A percentile compares a stretch with the other conserved stretches of the same genome.
Conservation (phyloP, 30 jellyfish, hydroid and myxozoan genomes). For the Catostylus mosaicus region DNA sequence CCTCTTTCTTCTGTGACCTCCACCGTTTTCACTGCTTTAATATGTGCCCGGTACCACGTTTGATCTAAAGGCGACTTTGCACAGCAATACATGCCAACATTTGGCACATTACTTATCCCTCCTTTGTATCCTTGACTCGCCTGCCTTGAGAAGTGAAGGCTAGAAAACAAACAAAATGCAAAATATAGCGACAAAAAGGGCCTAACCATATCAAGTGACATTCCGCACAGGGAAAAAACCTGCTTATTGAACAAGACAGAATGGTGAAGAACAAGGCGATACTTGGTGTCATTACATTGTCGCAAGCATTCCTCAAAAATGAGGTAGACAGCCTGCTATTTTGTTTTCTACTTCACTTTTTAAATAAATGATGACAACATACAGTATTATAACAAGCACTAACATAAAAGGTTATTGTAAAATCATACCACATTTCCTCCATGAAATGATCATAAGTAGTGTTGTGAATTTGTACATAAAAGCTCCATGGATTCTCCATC, state of each 20-base stretch:
- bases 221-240: too few species aligned
- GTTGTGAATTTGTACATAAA: conserved; percentile 64
- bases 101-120: conserved; percentile 87
- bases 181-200: not conserved
- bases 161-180: conserved; percentile 2
- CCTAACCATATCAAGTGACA: not conserved
- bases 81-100: conserved; percentile 85
- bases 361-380: too few species aligned
- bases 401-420: too few species aligned
- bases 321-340: too few species aligned
- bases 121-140: conserved; percentile 95
- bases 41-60: conserved; percentile 93
- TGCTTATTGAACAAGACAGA: too few species aligned
- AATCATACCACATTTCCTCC: conserved; percentile 92
- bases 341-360: too few species aligned
- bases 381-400: too few species aligned
- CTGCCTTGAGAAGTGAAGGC: conserved; percentile 81
- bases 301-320: too few species aligned
- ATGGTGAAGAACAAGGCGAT: too few species aligned
- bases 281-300: too few species aligned
- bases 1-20: conserved; percentile 49
- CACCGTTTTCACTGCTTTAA: conserved; percentile 49
- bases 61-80: conserved; percentile 90
- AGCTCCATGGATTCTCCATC: conserved; percentile 77
- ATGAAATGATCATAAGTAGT: conserved; percentile 78